A percentile compares a stretch with the other conserved stretches of the same genome.
phyloP scores from a whole-genome alignment of 2,797 vertebrate genomes.

The Ceryle rudis region DNA sequence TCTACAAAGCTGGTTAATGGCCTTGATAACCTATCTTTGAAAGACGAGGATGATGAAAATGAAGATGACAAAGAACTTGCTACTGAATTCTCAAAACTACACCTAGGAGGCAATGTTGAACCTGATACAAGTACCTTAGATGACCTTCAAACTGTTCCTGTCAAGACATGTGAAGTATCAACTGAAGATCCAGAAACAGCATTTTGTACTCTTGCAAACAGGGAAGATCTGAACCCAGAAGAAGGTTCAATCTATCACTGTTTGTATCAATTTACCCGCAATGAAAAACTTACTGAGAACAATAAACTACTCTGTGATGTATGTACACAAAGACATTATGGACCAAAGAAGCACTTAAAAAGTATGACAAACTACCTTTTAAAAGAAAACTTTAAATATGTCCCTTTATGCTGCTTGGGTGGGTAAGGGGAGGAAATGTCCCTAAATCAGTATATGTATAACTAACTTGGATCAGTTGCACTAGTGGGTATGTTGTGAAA shows the following conservation, averaged over 20 bases:
- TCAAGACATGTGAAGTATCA: conserved; percentile 54
- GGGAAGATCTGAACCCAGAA: conserved; percentile 79
- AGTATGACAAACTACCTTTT: conserved; percentile 63
- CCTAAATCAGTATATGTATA: neutral
- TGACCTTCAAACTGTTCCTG: conserved; percentile 39
- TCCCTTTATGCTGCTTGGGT: neutral
- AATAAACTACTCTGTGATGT: conserved; percentile 93
- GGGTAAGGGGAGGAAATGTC: neutral
- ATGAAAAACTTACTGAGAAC: conserved; percentile 89
- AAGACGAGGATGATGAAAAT: conserved; percentile 38
- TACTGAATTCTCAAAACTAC: conserved; percentile 73
- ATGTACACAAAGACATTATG: conserved; percentile 84
- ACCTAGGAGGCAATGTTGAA: conserved; percentile 61
- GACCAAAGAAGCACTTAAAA: conserved; percentile 75
- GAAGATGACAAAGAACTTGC: conserved; percentile 71
- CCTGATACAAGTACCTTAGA: conserved; percentile 62
- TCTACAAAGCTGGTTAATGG: conserved; percentile 1
- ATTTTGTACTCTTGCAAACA: conserved; percentile 87
- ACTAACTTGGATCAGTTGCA: neutral
- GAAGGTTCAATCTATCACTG: conserved; percentile 90
- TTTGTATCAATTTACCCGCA: conserved; percentile 92
- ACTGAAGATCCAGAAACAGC: conserved; percentile 87
- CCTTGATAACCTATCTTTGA: conserved; percentile 35
- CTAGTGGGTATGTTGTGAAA: neutral
- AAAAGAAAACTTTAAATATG: neutral